A percentile compares a stretch with the other conserved stretches of the same genome.
Evolutionary conservation across 2,797 vertebrate species (phyloP).

Genomic region (Sebastes trivittatus): DNA sequence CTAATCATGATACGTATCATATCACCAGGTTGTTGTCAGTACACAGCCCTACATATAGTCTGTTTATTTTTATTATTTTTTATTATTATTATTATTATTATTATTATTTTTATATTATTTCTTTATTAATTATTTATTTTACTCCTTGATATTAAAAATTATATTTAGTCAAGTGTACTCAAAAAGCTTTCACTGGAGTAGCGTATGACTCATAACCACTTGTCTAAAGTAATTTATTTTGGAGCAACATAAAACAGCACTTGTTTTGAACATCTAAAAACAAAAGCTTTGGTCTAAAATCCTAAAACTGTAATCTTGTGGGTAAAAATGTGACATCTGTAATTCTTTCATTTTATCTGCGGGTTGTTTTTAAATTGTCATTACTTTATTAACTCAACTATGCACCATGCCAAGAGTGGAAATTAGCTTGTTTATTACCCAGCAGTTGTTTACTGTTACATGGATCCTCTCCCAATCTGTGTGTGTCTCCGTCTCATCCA

Average conservation of each 20-base stretch:
- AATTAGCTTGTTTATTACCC: constrained; percentile 29
- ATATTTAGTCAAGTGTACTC: neutral
- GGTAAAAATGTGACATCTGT: neutral
- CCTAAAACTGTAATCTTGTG: neutral
- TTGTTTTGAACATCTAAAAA: neutral
- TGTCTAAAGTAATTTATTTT: neutral
- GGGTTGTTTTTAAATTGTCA: neutral
- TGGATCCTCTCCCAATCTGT: constrained; percentile 7
- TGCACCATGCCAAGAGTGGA: neutral
- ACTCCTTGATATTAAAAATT: neutral
- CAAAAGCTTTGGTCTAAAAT: neutral
- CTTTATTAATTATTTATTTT: too few species aligned
- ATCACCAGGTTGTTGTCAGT: too few species aligned
- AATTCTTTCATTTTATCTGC: neutral
- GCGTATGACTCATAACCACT: neutral
- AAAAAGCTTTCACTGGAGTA: neutral
- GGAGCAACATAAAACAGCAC: neutral
- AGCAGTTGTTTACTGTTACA: constrained; percentile 21
- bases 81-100: too few species aligned
- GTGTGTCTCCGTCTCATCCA: constrained; percentile 3
- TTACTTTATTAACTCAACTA: neutral
- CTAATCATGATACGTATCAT: too few species aligned
- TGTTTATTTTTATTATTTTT: neutral
- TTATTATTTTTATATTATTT: too few species aligned
- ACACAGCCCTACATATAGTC: neutral